Evolutionary conservation across 2,888 invertebrate species (phyloP), one percentile per base, ranked within the genome.

Genomic region (Tridacna crocea): DNA sequence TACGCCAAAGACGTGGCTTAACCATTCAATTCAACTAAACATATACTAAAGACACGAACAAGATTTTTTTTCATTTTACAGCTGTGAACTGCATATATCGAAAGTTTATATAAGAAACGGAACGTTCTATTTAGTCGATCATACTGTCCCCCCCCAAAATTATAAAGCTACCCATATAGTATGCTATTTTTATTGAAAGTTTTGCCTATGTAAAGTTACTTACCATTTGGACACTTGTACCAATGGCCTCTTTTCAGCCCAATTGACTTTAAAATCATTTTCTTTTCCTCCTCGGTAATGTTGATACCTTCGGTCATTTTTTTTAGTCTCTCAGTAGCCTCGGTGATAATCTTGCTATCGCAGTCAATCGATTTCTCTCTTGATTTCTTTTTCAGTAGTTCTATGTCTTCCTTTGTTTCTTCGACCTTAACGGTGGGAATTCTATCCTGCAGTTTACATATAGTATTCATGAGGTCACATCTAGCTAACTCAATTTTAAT

Each of bases 161-260:
- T 8, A 36, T 36, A 36, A 36, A 36, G 36, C 36, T 36, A 36
- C 3, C 36, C 36, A 36, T 36, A 36, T 36, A 36, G 36, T 36
- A 36, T 36, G 36, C 8, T 36, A 36, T 36, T 36, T 36, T 36
- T 36, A 36, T 4, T 36, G 3, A 2, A 2, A 36, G 36, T 36
- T 36, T 36, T 36, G 2, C 36, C 8, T 55, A 1, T 55, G 55
- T 55, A 55, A 19, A 55, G 19, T 19, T 19, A 79, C 84, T 83
- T 82, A 93, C 94, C 96, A 88, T 96, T 96, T 0, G 96, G 96
- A 93, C 97, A 97, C 92, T 96, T 96, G 93, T 95, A 97, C 97
- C 97, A 97, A 90, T 96, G 96, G 0, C 96, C 96, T 68, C 95
- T 94, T 65, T 91, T 93, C 46, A 96, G 90, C 0, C 95, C 95